phyloP scores from a whole-genome alignment of 2,113 vertebrate genomes.

The Antechinus stuartii region DNA sequence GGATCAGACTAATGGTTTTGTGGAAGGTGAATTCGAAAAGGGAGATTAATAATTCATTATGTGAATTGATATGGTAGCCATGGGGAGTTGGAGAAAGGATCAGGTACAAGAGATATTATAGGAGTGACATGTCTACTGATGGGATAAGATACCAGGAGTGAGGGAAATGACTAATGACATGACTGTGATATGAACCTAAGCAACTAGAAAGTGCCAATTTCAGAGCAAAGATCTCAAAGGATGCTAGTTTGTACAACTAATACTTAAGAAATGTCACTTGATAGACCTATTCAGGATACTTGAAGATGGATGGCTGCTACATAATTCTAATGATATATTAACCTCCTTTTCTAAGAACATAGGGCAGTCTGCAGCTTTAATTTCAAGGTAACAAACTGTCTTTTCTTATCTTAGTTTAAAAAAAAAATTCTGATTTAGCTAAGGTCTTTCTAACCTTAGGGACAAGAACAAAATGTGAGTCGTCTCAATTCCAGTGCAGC shows the following conservation, averaged over 20 bases:
- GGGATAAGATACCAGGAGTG: background rate
- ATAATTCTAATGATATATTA: background rate
- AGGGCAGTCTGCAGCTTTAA: constrained; percentile 5
- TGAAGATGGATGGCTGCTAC: background rate
- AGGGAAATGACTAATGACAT: background rate
- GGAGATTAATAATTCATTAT: background rate
- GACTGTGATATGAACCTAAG: background rate
- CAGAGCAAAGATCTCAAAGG: background rate
- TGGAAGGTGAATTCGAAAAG: background rate
- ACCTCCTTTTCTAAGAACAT: background rate
- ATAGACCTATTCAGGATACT: background rate
- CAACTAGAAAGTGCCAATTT: background rate
- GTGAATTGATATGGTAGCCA: background rate
- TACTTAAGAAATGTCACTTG: background rate
- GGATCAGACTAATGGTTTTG: background rate
- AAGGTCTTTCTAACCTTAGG: constrained; percentile 82
- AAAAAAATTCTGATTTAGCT: background rate
- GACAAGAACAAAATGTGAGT: constrained; percentile 90
- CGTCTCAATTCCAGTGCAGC: constrained; percentile 93
- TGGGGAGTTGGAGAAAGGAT: background rate
- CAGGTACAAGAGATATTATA: background rate
- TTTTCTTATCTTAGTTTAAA: background rate
- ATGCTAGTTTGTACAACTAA: background rate
- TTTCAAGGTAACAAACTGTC: background rate
- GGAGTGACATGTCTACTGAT: background rate